These are phyloP conservation scores for Pipistrellus pipistrellus DNA, from an alignment of 2,797 vertebrate species.

Conservation along the genomic window DNA sequence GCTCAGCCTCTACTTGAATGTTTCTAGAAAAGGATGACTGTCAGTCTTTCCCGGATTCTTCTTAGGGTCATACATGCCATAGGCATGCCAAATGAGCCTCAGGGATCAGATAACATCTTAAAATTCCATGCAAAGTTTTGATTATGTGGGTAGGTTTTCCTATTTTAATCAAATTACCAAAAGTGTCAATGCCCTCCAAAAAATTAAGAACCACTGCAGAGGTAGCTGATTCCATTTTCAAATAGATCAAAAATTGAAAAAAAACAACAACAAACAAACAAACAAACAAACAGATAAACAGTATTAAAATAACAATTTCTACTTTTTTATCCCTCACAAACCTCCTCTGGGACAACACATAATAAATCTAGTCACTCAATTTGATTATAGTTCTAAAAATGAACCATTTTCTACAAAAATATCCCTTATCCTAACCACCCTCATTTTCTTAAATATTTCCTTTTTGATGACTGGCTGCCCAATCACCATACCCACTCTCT, in stretches of 20 bases:
- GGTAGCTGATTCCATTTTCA: background rate
- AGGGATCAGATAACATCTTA: background rate
- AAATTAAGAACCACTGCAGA: background rate
- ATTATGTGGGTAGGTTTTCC: background rate
- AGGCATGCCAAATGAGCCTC: background rate
- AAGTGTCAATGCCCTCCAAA: background rate
- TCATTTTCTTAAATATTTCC: background rate
- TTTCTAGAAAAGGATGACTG: background rate
- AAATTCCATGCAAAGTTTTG: background rate
- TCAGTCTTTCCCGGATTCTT: accelerated
- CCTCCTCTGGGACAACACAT: background rate
- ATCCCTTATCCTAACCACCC: background rate
- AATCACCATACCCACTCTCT: background rate
- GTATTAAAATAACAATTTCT: background rate
- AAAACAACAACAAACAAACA: too few species aligned
- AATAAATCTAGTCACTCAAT: background rate
- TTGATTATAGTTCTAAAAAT: background rate
- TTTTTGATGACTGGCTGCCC: background rate
- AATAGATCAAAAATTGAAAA: constrained; percentile 10
- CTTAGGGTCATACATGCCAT: background rate
- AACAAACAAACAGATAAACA: background rate
- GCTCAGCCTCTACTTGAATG: background rate
- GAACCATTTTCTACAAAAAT: background rate
- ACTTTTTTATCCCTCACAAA: background rate
- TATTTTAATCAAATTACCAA: background rate